phyloP scores from a whole-genome alignment of 2,113 vertebrate species.

The Salvelinus fontinalis region DNA sequence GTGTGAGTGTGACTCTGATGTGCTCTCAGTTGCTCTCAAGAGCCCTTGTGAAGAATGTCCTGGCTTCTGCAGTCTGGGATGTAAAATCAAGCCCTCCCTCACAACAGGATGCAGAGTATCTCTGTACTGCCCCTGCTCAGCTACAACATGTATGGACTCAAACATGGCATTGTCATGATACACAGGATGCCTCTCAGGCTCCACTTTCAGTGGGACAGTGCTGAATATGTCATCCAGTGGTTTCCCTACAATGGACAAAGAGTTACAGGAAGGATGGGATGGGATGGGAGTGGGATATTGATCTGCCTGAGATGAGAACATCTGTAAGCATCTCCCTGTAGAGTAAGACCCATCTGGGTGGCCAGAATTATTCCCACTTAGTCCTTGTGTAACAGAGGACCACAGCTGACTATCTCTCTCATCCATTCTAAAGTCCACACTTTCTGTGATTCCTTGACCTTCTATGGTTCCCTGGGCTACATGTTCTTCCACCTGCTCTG shows the following conservation, averaged over 20 bases:
- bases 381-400: slow-evolving; percentile 30
- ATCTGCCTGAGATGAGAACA: slow-evolving; percentile 22
- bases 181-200: slow-evolving; percentile 9
- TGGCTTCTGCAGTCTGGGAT: neutral
- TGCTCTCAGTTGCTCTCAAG: neutral
- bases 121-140: neutral
- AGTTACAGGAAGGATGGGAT: slow-evolving; percentile 5
- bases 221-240: neutral
- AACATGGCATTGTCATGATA: neutral
- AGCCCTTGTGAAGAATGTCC: neutral
- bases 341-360: neutral
- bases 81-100: slow-evolving; percentile 7
- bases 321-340: slow-evolving; percentile 22
- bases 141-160: neutral
- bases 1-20: neutral
- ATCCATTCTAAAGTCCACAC: slow-evolving; percentile 11
- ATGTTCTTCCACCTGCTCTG: slow-evolving; percentile 30
- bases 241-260: neutral
- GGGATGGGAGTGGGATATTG: slow-evolving; percentile 21
- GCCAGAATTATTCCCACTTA: slow-evolving; percentile 31
- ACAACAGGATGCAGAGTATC: slow-evolving; percentile 1
- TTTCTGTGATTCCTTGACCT: neutral
- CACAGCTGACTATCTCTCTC: slow-evolving; percentile 26
- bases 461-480: slow-evolving; percentile 5
- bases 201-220: slow-evolving; percentile 31